A percentile compares a stretch with the other conserved stretches of the same genome.
Evolutionary conservation across 1,140 invertebrate species (phyloP).

Genomic region (Melitaea cinxia): DNA sequence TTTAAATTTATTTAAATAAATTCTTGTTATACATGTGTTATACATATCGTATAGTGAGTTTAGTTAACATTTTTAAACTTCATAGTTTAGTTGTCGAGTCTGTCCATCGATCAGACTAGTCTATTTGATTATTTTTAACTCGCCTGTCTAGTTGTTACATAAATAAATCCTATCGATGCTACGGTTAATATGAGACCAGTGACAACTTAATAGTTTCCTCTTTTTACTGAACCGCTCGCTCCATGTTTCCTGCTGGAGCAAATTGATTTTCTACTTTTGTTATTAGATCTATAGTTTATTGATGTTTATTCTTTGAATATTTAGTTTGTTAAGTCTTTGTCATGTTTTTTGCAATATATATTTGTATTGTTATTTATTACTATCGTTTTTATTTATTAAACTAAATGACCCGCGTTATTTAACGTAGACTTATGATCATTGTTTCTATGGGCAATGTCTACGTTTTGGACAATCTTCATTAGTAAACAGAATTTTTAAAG

Average conservation of each 20-base stretch:
- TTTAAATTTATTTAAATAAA: too few species aligned
- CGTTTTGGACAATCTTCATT: too few species aligned
- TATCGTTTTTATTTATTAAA: neutral
- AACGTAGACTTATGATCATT: too few species aligned
- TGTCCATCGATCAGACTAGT: constrained; percentile 19
- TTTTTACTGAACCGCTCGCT: constrained; percentile 55
- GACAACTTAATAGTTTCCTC: constrained; percentile 77
- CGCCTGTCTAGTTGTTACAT: constrained; percentile 46
- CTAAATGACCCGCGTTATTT: too few species aligned
- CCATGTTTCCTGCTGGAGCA: constrained; percentile 55
- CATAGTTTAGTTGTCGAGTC: neutral
- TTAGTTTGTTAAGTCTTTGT: too few species aligned
- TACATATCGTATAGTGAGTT: too few species aligned
- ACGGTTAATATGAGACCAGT: constrained; percentile 59
- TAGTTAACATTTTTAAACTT: neutral
- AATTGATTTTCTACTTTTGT: constrained; percentile 38
- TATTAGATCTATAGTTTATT: constrained; percentile 4
- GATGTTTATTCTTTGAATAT: neutral
- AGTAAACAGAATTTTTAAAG: too few species aligned
- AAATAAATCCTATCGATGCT: constrained; percentile 66
- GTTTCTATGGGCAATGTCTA: too few species aligned
- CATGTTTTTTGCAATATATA: neutral
- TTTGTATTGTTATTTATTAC: neutral
- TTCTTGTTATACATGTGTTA: too few species aligned
- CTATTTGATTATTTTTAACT: constrained; percentile 24